Evolutionary conservation across 2,113 vertebrate species (phyloP).

Genomic region (Sinocyclocheilus anshuiensis): DNA sequence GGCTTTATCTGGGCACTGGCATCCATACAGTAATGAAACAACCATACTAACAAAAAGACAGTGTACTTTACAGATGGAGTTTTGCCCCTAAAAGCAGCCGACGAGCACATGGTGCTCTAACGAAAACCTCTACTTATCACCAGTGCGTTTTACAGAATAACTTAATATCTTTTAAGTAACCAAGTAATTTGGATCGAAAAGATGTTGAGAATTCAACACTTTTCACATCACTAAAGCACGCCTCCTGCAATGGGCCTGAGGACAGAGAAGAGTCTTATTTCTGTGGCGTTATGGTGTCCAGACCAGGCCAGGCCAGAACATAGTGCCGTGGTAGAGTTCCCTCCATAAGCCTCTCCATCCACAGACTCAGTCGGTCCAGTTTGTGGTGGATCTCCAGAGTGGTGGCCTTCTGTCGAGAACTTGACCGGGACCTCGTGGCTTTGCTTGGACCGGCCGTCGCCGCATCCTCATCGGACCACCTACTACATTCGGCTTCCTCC

Average conservation of each 20-base stretch:
- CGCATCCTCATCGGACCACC: constrained; percentile 61
- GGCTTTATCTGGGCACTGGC: constrained; percentile 22
- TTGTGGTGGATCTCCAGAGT: constrained; percentile 88
- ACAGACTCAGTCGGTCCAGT: constrained; percentile 88
- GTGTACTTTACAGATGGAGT: not conserved
- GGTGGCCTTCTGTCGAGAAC: constrained; percentile 63
- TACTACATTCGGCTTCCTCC: constrained; percentile 73
- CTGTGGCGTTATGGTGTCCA: constrained; percentile 78
- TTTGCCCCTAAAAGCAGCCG: constrained; percentile 1
- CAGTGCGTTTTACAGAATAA: constrained; percentile 23
- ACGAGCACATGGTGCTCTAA: constrained; percentile 29
- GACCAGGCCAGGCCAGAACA: constrained; percentile 88
- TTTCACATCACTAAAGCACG: not conserved
- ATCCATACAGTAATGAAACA: constrained; percentile 5
- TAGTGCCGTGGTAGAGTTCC: constrained; percentile 94
- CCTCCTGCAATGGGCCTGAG: not conserved
- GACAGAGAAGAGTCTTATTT: not conserved
- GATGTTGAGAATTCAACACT: not conserved
- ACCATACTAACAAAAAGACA: not conserved
- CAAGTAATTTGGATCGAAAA: not conserved
- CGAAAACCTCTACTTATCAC: constrained; percentile 4
- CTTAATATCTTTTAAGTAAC: not conserved
- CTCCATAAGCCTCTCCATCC: constrained; percentile 96
- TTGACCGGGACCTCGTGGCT: constrained; percentile 63
- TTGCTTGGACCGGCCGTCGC: constrained; percentile 69